Conservation (phyloP, 2,888 invertebrate genomes). For the Uropetala carovei region DNA sequence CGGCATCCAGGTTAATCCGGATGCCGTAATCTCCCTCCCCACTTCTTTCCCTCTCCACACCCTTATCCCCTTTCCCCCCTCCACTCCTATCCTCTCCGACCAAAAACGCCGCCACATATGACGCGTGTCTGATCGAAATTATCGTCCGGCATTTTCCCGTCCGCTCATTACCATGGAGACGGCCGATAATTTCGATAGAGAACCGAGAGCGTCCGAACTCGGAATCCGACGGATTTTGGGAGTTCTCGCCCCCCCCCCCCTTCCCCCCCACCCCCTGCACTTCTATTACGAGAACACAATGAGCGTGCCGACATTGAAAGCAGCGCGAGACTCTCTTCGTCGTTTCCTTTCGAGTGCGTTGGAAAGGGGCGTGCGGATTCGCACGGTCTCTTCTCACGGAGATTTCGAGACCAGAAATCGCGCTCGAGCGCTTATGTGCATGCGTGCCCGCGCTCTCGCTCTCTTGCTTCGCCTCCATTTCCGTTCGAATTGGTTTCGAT, state of each 20-base stretch:
- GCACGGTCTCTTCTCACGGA: neutral
- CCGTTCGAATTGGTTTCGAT: constrained; percentile 3
- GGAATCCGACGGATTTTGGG: neutral
- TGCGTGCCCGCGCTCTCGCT: neutral
- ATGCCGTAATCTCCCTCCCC: neutral
- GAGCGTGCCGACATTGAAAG: no score
- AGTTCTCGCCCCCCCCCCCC: no score
- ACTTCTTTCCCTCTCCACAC: neutral
- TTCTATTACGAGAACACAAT: neutral
- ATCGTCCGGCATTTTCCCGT: neutral
- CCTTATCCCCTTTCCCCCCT: no score
- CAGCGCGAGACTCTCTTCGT: no score
- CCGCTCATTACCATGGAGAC: no score
- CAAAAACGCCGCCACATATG: no score
- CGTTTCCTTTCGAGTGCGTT: neutral
- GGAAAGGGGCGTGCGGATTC: neutral
- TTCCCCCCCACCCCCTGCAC: neutral
- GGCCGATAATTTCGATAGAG: no score
- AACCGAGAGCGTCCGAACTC: neutral
- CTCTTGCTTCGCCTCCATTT: neutral
- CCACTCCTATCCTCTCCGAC: no score
- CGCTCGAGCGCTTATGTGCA: no score
- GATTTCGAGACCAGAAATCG: neutral
- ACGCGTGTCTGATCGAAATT: neutral
- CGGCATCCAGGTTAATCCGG: neutral